These are phyloP conservation scores for Gadus chalcogrammus DNA, from an alignment of 2,113 vertebrate species.

Conservation along the genomic window DNA sequence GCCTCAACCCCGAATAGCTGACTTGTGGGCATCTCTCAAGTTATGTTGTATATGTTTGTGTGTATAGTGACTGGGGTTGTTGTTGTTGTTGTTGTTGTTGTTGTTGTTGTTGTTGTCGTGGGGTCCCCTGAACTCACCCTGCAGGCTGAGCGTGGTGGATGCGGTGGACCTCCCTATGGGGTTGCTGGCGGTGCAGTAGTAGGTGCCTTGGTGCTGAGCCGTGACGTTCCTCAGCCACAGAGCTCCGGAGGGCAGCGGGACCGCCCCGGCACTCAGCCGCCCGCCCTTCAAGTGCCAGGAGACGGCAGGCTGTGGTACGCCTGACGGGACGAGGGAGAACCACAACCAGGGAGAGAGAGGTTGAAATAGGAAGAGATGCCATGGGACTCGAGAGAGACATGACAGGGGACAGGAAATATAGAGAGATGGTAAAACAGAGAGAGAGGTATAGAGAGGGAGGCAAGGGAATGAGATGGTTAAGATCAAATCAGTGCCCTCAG, in stretches of 20 bases:
- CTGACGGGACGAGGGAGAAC: conserved; percentile 54
- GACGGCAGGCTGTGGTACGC: conserved; percentile 77
- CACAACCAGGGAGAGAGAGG: neutral
- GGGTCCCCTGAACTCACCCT: conserved; percentile 61
- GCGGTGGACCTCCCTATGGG: conserved; percentile 75
- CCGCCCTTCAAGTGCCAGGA: conserved; percentile 75
- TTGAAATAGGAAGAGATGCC: neutral
- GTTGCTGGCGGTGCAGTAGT: conserved; percentile 79
- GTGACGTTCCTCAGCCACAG: conserved; percentile 79
- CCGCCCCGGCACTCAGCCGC: conserved; percentile 40
- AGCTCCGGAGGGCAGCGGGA: conserved; percentile 72
- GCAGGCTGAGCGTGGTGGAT: conserved; percentile 65
- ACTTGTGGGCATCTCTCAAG: too few relatives aligned
- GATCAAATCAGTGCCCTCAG: neutral
- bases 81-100: neutral
- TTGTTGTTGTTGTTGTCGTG: too few relatives aligned
- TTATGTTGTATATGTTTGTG: too few relatives aligned
- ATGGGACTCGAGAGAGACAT: neutral
- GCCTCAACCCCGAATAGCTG: too few relatives aligned
- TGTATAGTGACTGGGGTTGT: neutral
- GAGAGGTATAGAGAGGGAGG: neutral
- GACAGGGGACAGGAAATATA: neutral
- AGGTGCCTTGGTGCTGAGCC: conserved; percentile 71
- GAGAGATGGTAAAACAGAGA: neutral
- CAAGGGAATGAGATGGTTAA: neutral